Evolutionary conservation across 2,888 invertebrate species (phyloP).

Genomic region (Xanthostigma xanthostigma): DNA sequence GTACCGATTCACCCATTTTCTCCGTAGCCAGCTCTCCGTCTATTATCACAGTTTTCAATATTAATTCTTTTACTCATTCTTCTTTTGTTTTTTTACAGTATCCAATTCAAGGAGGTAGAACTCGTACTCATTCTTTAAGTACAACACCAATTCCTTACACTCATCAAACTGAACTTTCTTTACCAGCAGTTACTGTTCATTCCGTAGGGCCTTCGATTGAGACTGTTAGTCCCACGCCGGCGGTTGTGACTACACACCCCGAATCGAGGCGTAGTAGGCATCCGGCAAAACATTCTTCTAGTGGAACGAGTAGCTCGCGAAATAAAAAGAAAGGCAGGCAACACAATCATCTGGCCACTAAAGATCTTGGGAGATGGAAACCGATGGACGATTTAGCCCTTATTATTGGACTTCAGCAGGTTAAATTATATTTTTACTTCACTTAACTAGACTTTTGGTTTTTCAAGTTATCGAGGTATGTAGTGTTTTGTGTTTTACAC

Average conservation of each 20-base stretch:
- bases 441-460: background rate
- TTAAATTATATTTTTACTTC: constrained; percentile 18
- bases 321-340: constrained; percentile 46
- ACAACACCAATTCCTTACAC: constrained; percentile 7
- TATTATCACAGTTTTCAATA: too few species aligned
- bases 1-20: too few species aligned
- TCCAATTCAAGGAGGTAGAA: constrained; percentile 12
- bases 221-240: constrained; percentile 21
- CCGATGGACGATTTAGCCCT: constrained; percentile 91
- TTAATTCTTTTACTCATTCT: too few species aligned
- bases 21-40: too few species aligned
- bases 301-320: constrained; percentile 26
- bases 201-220: constrained; percentile 24
- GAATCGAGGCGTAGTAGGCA: constrained; percentile 29
- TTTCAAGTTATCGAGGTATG: background rate
- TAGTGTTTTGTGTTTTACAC: background rate
- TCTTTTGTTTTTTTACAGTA: too few species aligned
- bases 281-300: constrained; percentile 22
- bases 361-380: constrained; percentile 90
- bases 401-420: constrained; percentile 85
- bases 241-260: constrained; percentile 18
- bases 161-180: constrained; percentile 8
- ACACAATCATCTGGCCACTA: constrained; percentile 54
- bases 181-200: constrained; percentile 14
- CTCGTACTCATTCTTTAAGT: constrained; percentile 9